These are phyloP conservation scores for Drosophila infuscata DNA, from an alignment of 2,888 invertebrate genomes.

Conservation along the genomic window DNA sequence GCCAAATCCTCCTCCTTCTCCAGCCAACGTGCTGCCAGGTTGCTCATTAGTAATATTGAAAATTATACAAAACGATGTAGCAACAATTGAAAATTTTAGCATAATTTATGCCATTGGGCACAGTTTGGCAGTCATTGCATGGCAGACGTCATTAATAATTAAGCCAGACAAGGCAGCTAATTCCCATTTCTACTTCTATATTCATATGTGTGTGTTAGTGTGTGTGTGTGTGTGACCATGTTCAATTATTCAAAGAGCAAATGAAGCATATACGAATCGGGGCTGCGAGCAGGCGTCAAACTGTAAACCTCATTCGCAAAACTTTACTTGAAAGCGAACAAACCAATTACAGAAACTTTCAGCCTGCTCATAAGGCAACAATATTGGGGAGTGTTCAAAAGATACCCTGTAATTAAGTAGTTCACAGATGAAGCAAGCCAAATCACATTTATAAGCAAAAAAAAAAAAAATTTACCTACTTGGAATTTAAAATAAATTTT, in stretches of 20 bases:
- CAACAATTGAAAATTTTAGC: conserved; percentile 58
- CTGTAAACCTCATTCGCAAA: conserved; percentile 68
- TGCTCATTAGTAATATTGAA: conserved; percentile 72
- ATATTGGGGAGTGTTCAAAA: not conserved
- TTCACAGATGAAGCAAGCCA: not conserved
- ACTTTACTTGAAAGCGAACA: conserved; percentile 47
- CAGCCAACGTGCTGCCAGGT: not conserved
- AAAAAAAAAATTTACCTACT: not conserved
- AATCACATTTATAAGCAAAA: not conserved
- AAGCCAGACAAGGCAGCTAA: conserved; percentile 66
- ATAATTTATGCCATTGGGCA: conserved; percentile 65
- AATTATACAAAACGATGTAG: conserved; percentile 61
- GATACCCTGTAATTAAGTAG: not conserved
- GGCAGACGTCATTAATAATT: conserved; percentile 61
- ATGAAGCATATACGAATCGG: conserved; percentile 60
- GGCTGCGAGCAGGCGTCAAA: conserved; percentile 65
- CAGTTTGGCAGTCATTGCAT: conserved; percentile 65
- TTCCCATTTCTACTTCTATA: conserved; percentile 28
- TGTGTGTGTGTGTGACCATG: conserved; percentile 1
- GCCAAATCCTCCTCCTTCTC: not conserved
- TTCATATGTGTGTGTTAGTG: not conserved
- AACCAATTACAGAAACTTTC: conserved; percentile 49
- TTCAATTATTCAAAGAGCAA: conserved; percentile 73
- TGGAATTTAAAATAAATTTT: not conserved
- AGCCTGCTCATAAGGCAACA: conserved; percentile 3